phyloP scores from a whole-genome alignment of 2,888 invertebrate genomes.

The Pantelozetes paolii region DNA sequence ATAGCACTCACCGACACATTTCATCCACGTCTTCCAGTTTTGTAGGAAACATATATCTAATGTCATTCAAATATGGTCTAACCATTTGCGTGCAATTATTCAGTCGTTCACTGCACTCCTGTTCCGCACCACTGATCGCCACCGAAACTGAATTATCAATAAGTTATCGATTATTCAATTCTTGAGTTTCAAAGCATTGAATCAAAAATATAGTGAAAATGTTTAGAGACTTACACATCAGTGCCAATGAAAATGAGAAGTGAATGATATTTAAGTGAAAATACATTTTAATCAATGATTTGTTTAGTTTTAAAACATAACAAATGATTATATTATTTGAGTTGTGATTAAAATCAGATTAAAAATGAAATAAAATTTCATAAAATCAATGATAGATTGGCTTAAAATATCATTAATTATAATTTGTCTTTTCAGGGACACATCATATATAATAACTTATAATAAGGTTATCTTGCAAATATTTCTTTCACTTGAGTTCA shows the following conservation, averaged over 20 bases:
- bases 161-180: neutral
- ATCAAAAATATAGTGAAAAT: neutral
- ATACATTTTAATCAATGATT: neutral
- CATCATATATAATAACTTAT: no score
- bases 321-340: no score
- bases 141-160: neutral
- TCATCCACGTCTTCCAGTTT: conserved; percentile 60
- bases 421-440: no score
- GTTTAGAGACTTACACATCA: neutral
- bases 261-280: neutral
- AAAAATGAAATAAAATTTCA: no score
- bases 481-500: no score
- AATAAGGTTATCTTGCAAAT: no score
- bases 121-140: neutral
- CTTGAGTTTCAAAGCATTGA: neutral
- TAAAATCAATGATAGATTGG: no score
- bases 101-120: conserved; percentile 44
- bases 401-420: no score
- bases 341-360: no score
- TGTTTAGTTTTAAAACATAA: no score
- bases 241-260: neutral
- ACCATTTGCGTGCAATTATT: conserved; percentile 58
- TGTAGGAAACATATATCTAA: conserved; percentile 62
- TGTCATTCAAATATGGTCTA: conserved; percentile 61
- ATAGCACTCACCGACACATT: conserved; percentile 60